Conservation (phyloP, 2,797 vertebrate genomes). For the Lophotriccus pileatus region DNA sequence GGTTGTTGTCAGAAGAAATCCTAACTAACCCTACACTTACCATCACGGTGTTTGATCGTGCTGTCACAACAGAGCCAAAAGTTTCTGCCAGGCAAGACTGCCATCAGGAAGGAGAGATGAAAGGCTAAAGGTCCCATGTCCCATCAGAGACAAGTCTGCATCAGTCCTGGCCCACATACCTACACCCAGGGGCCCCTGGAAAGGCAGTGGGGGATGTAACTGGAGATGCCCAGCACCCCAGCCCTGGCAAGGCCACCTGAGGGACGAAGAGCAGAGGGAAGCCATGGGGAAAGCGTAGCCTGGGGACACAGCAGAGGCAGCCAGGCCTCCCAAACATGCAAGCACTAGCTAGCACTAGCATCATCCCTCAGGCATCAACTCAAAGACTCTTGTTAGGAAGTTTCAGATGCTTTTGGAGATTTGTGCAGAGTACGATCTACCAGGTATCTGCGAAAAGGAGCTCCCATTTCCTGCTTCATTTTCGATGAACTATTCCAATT, state of each 20-base stretch:
- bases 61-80: not conserved
- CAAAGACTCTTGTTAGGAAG: not conserved
- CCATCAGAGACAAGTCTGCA: accelerated
- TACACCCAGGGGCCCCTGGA: accelerated
- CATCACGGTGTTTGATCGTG: not conserved
- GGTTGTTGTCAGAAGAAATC: not conserved
- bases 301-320: not conserved
- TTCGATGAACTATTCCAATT: not conserved
- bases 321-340: not conserved
- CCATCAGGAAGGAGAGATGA: accelerated
- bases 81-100: not conserved
- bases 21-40: not conserved
- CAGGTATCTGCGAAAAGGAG: not conserved
- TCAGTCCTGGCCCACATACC: not conserved
- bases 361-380: not conserved
- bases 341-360: not conserved
- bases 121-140: accelerated
- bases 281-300: not conserved
- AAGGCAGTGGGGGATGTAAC: not conserved
- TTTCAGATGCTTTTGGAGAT: not conserved
- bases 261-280: not conserved
- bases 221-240: not conserved
- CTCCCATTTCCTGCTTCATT: not conserved
- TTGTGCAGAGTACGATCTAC: not conserved
- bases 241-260: not conserved